Evolutionary conservation across 2,888 invertebrate genomes (phyloP).

Genomic region (Athetis lepigone): DNA sequence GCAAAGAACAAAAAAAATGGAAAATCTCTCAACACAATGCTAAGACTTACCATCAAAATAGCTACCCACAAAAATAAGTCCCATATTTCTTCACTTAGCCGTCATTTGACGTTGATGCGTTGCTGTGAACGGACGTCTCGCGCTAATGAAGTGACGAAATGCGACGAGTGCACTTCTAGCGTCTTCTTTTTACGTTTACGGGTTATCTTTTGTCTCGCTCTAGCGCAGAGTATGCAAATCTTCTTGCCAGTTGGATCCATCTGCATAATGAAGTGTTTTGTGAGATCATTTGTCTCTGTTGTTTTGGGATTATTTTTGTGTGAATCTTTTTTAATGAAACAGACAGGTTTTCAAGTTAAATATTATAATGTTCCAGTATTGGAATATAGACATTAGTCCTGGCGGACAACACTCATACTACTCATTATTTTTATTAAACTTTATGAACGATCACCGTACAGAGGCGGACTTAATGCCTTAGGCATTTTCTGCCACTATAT

Average conservation of each 20-base stretch:
- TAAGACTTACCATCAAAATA: slow-evolving; percentile 28
- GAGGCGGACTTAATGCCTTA: too few species aligned
- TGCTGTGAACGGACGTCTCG: slow-evolving; percentile 71
- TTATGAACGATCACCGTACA: too few species aligned
- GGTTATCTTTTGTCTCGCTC: slow-evolving; percentile 65
- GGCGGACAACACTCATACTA: background rate
- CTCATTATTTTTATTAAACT: too few species aligned
- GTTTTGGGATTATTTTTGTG: slow-evolving; percentile 22
- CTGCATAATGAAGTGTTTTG: slow-evolving; percentile 78
- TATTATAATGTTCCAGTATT: background rate
- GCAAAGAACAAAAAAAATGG: background rate
- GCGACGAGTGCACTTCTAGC: slow-evolving; percentile 69
- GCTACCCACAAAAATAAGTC: slow-evolving; percentile 43
- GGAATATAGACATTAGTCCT: too few species aligned
- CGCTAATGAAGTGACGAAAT: slow-evolving; percentile 80
- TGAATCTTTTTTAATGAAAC: slow-evolving; percentile 25
- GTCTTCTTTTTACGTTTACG: slow-evolving; percentile 65
- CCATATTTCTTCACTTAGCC: slow-evolving; percentile 62
- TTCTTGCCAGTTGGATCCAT: slow-evolving; percentile 73
- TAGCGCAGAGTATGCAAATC: slow-evolving; percentile 66
- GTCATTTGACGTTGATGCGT: slow-evolving; percentile 66
- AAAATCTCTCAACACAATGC: background rate
- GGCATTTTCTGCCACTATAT: too few species aligned
- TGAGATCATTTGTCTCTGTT: slow-evolving; percentile 62
- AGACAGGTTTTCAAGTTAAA: background rate